Conservation (phyloP, 2,888 invertebrate genomes). For the Morpho helenor region DNA sequence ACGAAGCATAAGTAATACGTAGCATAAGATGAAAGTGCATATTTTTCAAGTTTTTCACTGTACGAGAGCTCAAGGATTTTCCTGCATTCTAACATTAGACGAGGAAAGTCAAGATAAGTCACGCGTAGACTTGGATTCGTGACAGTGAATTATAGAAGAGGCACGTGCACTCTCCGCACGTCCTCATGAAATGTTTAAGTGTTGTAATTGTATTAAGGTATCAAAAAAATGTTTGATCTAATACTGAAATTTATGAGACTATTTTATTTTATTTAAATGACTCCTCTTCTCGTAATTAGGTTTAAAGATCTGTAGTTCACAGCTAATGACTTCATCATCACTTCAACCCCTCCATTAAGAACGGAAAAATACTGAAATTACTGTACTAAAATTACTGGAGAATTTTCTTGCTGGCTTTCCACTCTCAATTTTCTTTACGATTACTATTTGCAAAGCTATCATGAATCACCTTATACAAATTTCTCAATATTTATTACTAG, state of each 20-base stretch:
- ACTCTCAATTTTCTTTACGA: too few relatives aligned
- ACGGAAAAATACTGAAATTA: too few relatives aligned
- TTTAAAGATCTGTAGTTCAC: too few relatives aligned
- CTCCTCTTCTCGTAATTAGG: too few relatives aligned
- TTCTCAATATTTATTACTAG: too few relatives aligned
- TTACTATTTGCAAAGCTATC: too few relatives aligned
- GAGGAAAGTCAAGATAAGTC: conserved; percentile 55
- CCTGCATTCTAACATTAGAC: conserved; percentile 52
- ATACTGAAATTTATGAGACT: neutral
- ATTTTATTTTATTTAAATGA: neutral
- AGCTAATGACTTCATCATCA: too few relatives aligned
- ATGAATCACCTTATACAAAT: too few relatives aligned
- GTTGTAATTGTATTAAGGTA: conserved; percentile 43
- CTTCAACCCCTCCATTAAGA: too few relatives aligned
- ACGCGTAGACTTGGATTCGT: conserved; percentile 64
- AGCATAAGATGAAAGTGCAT: conserved; percentile 12
- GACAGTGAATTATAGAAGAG: conserved; percentile 69
- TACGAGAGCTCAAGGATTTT: conserved; percentile 38
- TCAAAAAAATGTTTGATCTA: conserved; percentile 17
- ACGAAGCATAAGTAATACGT: too few relatives aligned
- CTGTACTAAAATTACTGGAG: too few relatives aligned
- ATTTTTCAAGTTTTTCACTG: conserved; percentile 27
- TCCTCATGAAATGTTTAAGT: conserved; percentile 57
- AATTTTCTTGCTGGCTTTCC: too few relatives aligned
- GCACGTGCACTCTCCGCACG: conserved; percentile 46